Percentiles rank a stretch among this genome's conserved stretches.
phyloP scores from a whole-genome alignment of 2,113 vertebrate genomes.

The Chionomys nivalis region DNA sequence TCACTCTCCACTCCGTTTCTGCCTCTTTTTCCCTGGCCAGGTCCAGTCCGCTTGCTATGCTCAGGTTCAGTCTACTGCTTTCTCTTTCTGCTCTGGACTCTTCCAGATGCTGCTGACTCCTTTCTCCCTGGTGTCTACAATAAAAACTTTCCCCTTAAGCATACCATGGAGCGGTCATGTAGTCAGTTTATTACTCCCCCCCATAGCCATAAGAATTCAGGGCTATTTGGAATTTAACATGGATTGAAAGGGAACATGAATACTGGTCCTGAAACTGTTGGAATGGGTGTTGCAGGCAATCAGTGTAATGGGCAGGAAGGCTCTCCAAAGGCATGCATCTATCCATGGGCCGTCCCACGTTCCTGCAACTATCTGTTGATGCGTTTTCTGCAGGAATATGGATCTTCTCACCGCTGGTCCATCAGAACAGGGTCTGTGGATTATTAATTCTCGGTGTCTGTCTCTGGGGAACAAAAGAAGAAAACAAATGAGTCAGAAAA shows the following conservation, averaged over 20 bases:
- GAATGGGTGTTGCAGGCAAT: constrained; percentile 48
- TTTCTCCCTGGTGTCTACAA: neutral
- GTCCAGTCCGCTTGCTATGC: neutral
- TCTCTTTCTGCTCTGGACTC: neutral
- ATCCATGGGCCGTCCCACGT: neutral
- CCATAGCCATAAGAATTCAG: constrained; percentile 77
- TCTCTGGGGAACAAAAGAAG: neutral
- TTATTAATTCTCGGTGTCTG: neutral
- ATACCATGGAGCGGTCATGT: neutral
- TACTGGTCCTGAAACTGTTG: constrained; percentile 52
- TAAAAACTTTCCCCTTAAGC: neutral
- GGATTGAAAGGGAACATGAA: constrained; percentile 72
- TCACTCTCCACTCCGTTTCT: neutral
- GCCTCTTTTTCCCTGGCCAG: neutral
- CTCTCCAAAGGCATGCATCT: constrained; percentile 61
- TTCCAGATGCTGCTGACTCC: neutral
- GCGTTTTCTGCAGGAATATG: neutral
- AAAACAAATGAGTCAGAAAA: neutral
- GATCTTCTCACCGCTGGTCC: constrained; percentile 12
- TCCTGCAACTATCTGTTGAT: neutral
- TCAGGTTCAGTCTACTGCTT: neutral
- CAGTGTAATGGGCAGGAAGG: constrained; percentile 15
- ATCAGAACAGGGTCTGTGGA: neutral
- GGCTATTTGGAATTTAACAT: constrained; percentile 77
- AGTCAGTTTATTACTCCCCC: too few species aligned